These are phyloP conservation scores for Heliconius hewitsoni DNA, from an alignment of 1,140 invertebrate species.

Conservation along the genomic window DNA sequence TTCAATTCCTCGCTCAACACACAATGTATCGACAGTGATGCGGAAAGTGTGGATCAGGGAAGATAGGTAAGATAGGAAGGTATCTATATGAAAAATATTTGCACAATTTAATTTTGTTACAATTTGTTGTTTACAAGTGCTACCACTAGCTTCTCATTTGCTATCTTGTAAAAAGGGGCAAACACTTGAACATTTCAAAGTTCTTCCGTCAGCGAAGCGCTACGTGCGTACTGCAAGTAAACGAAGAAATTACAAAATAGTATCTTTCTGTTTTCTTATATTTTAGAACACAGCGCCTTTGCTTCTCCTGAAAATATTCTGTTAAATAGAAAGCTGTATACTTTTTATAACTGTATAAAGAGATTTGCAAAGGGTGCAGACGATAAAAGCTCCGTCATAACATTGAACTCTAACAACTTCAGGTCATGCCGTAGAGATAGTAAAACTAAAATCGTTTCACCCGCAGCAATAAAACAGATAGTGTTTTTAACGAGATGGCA, in stretches of 20 bases:
- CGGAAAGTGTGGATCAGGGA: no score
- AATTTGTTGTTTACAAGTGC: no score
- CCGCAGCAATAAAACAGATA: background rate
- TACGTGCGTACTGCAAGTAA: background rate
- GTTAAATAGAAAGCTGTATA: background rate
- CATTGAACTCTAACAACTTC: constrained; percentile 9
- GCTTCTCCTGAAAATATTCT: background rate
- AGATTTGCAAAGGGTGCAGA: constrained; percentile 10
- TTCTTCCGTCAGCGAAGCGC: background rate
- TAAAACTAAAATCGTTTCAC: constrained; percentile 8
- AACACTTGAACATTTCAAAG: background rate
- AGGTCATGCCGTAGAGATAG: background rate
- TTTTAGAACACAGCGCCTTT: background rate
- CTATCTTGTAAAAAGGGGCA: background rate
- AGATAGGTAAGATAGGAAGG: no score
- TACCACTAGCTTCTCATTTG: no score
- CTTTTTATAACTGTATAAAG: background rate
- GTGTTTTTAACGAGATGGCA: background rate
- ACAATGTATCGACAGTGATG: no score
- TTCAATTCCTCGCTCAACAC: no score
- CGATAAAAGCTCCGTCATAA: constrained; percentile 11
- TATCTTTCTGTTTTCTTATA: background rate
- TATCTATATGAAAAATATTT: no score
- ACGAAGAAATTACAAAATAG: background rate
- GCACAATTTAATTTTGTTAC: no score